Conservation (phyloP, 2,113 vertebrate genomes). For the Alces alces region DNA sequence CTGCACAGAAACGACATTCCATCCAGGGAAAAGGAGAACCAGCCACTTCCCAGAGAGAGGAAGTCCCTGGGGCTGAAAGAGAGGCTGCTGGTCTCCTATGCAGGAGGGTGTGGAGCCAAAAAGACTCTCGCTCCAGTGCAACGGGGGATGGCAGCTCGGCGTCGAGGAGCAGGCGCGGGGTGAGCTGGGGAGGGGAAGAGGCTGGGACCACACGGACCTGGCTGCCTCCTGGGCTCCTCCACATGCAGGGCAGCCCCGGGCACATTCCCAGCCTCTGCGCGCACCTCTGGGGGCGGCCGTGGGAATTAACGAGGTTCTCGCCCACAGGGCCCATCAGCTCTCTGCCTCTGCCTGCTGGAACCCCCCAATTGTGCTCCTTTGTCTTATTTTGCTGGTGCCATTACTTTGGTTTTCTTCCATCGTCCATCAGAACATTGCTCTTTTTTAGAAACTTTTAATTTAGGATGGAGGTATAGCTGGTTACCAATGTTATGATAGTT, state of each 20-base stretch:
- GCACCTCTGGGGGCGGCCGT: background rate
- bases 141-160: background rate
- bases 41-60: background rate
- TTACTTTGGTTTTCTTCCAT: background rate
- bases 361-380: accelerated
- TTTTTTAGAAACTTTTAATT: background rate
- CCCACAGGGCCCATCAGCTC: too few relatives aligned
- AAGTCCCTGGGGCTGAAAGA: background rate
- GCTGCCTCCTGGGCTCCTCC: background rate
- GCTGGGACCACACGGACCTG: background rate
- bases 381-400: background rate
- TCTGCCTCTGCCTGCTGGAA: background rate
- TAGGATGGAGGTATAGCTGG: background rate
- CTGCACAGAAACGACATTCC: background rate
- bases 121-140: background rate
- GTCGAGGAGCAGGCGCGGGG: accelerated
- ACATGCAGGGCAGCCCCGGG: background rate
- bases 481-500: background rate
- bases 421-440: background rate
- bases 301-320: background rate
- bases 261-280: background rate
- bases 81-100: background rate
- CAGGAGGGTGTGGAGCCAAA: background rate
- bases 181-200: background rate
- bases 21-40: background rate